Base-by-base conservation (phyloP, 92 coral and sea anemone species). In the Heteractis magnifica region DNA sequence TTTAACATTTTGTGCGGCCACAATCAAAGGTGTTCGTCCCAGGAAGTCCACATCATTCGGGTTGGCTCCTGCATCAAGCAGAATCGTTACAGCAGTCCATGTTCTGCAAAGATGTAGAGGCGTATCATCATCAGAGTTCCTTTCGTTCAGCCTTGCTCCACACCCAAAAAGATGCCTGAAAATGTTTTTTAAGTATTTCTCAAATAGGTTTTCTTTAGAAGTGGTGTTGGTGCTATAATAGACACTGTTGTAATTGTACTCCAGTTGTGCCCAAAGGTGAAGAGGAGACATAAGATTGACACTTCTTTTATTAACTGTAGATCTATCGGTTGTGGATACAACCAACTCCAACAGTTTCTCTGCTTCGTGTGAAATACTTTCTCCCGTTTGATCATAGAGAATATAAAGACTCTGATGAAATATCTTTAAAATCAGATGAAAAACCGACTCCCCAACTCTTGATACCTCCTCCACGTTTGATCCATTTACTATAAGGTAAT, bases 201-300 rank as follows among this genome's bases (percentile, higher is more conserved):
- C 44, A 34, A 34, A 34, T 34, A 34, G 44, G 44, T 34, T 2
- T 1, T 34, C 44, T 53, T 12, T 53, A 12, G 4, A 4, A 53
- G 13, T 53, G 9, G 9, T 53, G 13, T 12, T 53, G 13, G 58
- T 53, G 58, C 10, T 53, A 53, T 53, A 1, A 53, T 53, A 8
- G 9, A 53, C 4, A 8, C 2, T 8, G 10, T 1, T 53, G 9
- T 12, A 18, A 62, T 62, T 62, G 70, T 62, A 62, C 6, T 62
- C 20, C 20, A 79, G 23, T 51, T 6, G 7, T 72, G 77, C 77
- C 74, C 74, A 68, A 34, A 68, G 23, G 74, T 68, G 74, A 68
- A 68, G 74, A 8, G 74, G 0, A n/a, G 77, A 10, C 44, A 15
- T n/a, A 12, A 34, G 51, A 72, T 72, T 18, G 77, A 12, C 20